Evolutionary conservation across 2,113 vertebrate genomes (phyloP).

Genomic region (Nestor notabilis): DNA sequence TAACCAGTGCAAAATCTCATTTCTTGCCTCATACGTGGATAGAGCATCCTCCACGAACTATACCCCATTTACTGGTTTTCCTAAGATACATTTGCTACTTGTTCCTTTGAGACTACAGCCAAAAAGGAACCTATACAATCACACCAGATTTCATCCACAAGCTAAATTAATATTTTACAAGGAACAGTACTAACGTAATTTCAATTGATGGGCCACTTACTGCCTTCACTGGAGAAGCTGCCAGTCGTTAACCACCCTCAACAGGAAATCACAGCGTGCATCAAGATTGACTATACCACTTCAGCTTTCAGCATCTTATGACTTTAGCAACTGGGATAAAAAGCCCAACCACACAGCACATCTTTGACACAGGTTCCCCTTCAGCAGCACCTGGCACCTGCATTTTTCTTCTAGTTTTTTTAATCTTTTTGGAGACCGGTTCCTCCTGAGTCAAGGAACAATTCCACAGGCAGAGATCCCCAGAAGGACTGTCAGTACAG

Average conservation of each 20-base stretch:
- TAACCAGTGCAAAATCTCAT: neutral
- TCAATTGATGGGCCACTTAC: neutral
- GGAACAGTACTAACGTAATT: neutral
- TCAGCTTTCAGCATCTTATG: neutral
- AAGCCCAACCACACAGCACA: neutral
- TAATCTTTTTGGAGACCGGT: neutral
- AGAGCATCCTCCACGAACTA: neutral
- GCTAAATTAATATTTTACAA: neutral
- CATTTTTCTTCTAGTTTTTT: neutral
- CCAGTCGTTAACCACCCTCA: neutral
- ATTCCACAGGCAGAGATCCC: neutral
- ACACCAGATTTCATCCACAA: neutral
- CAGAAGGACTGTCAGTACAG: rapidly evolving
- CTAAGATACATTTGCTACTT: neutral
- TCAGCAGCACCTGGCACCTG: neutral
- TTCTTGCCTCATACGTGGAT: neutral
- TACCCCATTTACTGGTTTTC: neutral
- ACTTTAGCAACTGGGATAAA: neutral
- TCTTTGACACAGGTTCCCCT: neutral
- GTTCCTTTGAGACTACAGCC: neutral
- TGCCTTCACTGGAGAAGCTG: neutral
- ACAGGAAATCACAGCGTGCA: neutral
- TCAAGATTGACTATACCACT: neutral
- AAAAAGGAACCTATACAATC: neutral
- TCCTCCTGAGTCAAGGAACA: neutral